Evolutionary conservation across 2,888 invertebrate species (phyloP).

Genomic region (Cheilosia scutellata): DNA sequence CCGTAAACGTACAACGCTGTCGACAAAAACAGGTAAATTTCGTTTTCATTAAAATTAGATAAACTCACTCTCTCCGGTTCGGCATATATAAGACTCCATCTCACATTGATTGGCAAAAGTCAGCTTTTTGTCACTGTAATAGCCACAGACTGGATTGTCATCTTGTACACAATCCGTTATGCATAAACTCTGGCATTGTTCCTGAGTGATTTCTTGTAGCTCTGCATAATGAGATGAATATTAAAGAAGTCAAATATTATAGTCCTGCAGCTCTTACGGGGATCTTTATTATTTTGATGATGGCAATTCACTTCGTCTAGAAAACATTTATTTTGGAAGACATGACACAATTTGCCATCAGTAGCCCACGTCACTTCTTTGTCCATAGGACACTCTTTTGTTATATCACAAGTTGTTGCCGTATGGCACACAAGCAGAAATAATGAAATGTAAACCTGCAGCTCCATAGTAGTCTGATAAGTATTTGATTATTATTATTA

Average conservation of each 20-base stretch:
- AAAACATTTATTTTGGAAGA: slow-evolving; percentile 49
- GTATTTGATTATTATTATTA: slow-evolving; percentile 17
- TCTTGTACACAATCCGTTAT: slow-evolving; percentile 31
- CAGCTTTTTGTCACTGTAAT: slow-evolving; percentile 36
- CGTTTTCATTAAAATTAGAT: background rate
- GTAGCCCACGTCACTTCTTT: slow-evolving; percentile 47
- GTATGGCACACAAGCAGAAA: background rate
- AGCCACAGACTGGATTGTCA: slow-evolving; percentile 57
- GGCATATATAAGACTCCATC: slow-evolving; percentile 56
- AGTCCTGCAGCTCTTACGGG: slow-evolving; percentile 19
- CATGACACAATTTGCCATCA: slow-evolving; percentile 44
- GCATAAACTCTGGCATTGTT: slow-evolving; percentile 46
- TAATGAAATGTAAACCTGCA: slow-evolving; percentile 12
- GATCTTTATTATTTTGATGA: slow-evolving; percentile 24
- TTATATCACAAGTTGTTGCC: slow-evolving; percentile 36
- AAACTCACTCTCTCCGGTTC: slow-evolving; percentile 54
- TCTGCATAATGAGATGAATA: slow-evolving; percentile 14
- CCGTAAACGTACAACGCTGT: slow-evolving; percentile 41
- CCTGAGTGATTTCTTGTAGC: slow-evolving; percentile 10
- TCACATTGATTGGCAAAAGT: slow-evolving; percentile 55
- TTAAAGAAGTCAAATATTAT: background rate
- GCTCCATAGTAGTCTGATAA: slow-evolving; percentile 32
- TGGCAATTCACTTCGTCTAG: slow-evolving; percentile 57
- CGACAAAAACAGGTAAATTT: background rate
- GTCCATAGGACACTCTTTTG: slow-evolving; percentile 36